A percentile compares a stretch with the other conserved stretches of the same genome.
phyloP scores from a whole-genome alignment of 2,113 vertebrate genomes.

The Glaucomys volans region DNA sequence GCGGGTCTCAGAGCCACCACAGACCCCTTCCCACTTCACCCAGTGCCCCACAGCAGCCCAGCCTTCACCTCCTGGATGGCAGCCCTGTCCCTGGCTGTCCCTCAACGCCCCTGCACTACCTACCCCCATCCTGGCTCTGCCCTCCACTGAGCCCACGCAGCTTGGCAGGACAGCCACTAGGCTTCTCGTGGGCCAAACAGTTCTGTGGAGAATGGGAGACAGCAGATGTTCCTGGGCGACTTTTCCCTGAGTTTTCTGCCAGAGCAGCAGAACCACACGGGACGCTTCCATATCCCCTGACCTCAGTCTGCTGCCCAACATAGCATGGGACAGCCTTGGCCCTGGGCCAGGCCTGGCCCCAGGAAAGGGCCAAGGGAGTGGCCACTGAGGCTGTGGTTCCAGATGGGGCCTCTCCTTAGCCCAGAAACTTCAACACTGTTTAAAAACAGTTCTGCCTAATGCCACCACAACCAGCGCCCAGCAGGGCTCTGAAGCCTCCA shows the following conservation, averaged over 20 bases:
- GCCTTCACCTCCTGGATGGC: background rate
- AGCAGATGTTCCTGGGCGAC: conserved; percentile 69
- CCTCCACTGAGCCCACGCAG: conserved; percentile 41
- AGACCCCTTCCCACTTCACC: background rate
- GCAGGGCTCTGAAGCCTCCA: background rate
- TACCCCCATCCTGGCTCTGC: background rate
- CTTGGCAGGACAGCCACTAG: conserved; percentile 60
- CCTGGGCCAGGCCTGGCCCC: conserved; percentile 29
- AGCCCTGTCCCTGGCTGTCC: background rate
- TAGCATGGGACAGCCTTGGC: conserved; percentile 1
- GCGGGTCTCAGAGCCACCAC: background rate
- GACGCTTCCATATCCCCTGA: background rate
- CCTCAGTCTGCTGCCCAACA: background rate
- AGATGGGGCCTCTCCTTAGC: conserved; percentile 49
- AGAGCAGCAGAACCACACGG: background rate
- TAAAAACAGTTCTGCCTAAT: conserved; percentile 25
- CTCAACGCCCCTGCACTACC: background rate
- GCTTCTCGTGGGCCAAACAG: conserved; percentile 55
- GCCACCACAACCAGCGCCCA: background rate
- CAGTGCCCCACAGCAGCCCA: background rate
- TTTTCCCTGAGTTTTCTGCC: conserved; percentile 57
- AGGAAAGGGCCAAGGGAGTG: conserved; percentile 54
- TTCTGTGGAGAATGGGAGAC: conserved; percentile 55
- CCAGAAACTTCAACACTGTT: conserved; percentile 34
- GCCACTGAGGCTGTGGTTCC: conserved; percentile 49